Evolutionary conservation across 1,140 invertebrate species (phyloP).

Genomic region (Carposina sasakii): DNA sequence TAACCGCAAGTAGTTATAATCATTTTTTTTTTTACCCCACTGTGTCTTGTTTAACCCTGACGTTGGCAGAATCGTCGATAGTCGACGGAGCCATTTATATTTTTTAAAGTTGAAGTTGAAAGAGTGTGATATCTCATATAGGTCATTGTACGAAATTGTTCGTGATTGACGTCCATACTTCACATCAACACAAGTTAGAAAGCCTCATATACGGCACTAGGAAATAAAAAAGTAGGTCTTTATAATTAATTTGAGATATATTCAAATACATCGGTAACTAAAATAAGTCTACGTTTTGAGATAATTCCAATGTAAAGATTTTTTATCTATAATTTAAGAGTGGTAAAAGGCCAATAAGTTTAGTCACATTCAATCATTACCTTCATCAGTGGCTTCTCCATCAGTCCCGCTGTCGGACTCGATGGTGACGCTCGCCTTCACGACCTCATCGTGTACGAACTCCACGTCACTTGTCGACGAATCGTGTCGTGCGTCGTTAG

Average conservation of each 20-base stretch:
- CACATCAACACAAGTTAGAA: too few relatives aligned
- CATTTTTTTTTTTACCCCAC: too few relatives aligned
- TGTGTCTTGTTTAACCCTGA: too few relatives aligned
- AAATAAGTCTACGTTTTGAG: background rate
- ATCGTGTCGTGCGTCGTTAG: background rate
- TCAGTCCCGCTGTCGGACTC: constrained; percentile 12
- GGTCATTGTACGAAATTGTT: too few relatives aligned
- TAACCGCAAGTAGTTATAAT: too few relatives aligned
- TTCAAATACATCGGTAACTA: background rate
- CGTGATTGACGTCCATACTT: too few relatives aligned
- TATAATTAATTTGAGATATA: background rate
- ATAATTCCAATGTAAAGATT: background rate
- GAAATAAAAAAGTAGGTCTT: background rate
- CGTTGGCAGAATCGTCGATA: too few relatives aligned
- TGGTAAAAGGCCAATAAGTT: background rate
- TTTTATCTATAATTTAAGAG: too few relatives aligned
- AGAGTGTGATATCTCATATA: too few relatives aligned
- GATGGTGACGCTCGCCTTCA: constrained; percentile 19
- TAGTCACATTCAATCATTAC: background rate
- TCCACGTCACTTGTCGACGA: constrained; percentile 22
- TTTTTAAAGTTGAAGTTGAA: too few relatives aligned
- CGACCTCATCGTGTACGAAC: constrained; percentile 33
- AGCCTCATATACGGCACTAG: too few relatives aligned
- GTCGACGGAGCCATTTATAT: too few relatives aligned
- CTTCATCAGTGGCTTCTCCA: constrained; percentile 7